A percentile compares a stretch with the other conserved stretches of the same genome.
These are phyloP conservation scores for Drosophila biarmipes DNA, from an alignment of 1,140 invertebrate genomes.

Conservation along the genomic window DNA sequence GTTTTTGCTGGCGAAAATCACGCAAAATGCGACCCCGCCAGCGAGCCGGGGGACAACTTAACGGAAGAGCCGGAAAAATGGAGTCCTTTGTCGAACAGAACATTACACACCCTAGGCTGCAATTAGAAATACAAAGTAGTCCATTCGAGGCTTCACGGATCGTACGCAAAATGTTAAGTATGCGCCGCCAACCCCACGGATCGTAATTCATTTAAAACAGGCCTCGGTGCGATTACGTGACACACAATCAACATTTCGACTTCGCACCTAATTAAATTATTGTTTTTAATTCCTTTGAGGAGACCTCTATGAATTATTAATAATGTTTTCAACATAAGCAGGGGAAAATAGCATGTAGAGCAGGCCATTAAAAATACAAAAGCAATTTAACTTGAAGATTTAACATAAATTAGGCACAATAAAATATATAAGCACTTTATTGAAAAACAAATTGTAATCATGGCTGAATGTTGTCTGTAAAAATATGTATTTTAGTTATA, in stretches of 20 bases:
- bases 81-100: conserved; percentile 16
- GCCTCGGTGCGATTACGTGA: conserved; percentile 5
- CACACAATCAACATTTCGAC: conserved; percentile 1
- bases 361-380: no score
- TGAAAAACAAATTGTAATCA: no score
- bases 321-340: not conserved
- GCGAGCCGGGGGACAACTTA: conserved; percentile 50
- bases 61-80: conserved; percentile 21
- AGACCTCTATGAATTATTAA: not conserved
- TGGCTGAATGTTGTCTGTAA: no score
- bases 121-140: conserved; percentile 32
- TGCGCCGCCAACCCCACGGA: not conserved
- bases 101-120: conserved; percentile 28
- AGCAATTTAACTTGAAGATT: no score
- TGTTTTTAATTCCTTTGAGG: not conserved
- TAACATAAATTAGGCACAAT: no score
- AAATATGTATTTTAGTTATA: no score
- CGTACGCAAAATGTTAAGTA: conserved; percentile 18
- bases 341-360: not conserved
- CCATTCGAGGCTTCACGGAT: conserved; percentile 16
- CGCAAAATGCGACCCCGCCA: conserved; percentile 56
- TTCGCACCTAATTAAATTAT: not conserved
- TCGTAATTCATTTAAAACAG: conserved; percentile 12
- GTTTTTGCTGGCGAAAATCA: conserved; percentile 76
- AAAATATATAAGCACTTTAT: no score